Conservation (phyloP, 1,140 invertebrate species). For the Hermetia illucens region DNA sequence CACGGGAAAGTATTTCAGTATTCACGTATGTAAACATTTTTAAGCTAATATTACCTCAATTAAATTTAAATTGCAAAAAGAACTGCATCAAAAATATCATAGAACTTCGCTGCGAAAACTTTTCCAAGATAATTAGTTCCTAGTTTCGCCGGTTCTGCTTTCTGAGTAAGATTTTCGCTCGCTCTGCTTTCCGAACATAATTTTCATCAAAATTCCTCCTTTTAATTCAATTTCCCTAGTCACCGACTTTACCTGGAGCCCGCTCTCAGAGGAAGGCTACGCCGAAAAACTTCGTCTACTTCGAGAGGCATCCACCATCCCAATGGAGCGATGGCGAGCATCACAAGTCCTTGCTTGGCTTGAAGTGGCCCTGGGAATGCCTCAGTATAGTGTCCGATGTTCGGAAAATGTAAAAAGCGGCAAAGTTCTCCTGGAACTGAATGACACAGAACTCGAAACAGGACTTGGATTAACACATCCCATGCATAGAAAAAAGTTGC, state of each 20-base stretch:
- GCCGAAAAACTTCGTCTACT: conserved; percentile 66
- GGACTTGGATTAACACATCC: conserved; percentile 77
- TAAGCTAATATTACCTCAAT: no score
- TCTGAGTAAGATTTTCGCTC: no score
- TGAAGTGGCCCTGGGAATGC: conserved; percentile 85
- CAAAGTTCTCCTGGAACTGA: conserved; percentile 81
- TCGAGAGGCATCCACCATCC: conserved; percentile 70
- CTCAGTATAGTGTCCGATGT: conserved; percentile 76
- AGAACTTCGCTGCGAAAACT: no score
- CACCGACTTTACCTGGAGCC: conserved; percentile 46
- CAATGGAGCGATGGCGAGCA: conserved; percentile 85
- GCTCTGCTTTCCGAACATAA: no score
- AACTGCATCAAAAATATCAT: no score
- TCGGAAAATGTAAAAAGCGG: conserved; percentile 90
- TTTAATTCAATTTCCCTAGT: conserved; percentile 7
- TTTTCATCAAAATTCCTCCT: no score
- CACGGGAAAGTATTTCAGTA: no score
- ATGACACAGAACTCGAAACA: conserved; percentile 74
- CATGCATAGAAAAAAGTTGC: conserved; percentile 81
- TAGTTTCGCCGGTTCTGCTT: no score
- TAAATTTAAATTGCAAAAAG: no score
- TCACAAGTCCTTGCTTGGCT: conserved; percentile 87
- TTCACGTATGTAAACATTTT: no score
- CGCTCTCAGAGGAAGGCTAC: conserved; percentile 69
- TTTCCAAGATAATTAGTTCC: no score